Evolutionary conservation across 2,113 vertebrate species (phyloP).

Genomic region (Lepus timidus): DNA sequence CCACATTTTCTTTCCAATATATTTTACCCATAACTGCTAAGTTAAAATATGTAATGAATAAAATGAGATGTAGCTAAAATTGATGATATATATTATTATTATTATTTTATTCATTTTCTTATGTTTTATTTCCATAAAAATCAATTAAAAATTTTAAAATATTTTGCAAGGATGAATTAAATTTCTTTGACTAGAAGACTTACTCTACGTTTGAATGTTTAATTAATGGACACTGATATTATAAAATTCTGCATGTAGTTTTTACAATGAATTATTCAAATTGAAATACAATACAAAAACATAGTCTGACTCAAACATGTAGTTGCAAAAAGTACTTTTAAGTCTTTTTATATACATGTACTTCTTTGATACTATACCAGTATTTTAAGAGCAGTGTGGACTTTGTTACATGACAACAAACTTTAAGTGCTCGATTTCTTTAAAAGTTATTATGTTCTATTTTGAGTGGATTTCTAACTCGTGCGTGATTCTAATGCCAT

Average conservation of each 20-base stretch:
- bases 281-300: not conserved
- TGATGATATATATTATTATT: not conserved
- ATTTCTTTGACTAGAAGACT: too few species aligned
- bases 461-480: not conserved
- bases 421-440: not conserved
- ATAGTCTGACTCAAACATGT: not conserved
- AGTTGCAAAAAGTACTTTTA: not conserved
- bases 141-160: too few species aligned
- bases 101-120: not conserved
- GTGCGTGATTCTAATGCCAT: not conserved
- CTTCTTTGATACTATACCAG: not conserved
- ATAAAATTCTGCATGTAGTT: not conserved
- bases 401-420: not conserved
- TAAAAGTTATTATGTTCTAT: not conserved
- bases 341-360: not conserved
- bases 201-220: too few species aligned
- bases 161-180: too few species aligned
- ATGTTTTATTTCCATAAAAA: too few species aligned
- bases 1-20: not conserved
- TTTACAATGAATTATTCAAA: not conserved
- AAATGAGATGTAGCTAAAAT: too few species aligned
- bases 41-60: not conserved
- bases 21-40: not conserved
- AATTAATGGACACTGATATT: too few species aligned
- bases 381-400: not conserved